Conservation (phyloP, 1,140 invertebrate genomes). For the Hyles vespertilio region DNA sequence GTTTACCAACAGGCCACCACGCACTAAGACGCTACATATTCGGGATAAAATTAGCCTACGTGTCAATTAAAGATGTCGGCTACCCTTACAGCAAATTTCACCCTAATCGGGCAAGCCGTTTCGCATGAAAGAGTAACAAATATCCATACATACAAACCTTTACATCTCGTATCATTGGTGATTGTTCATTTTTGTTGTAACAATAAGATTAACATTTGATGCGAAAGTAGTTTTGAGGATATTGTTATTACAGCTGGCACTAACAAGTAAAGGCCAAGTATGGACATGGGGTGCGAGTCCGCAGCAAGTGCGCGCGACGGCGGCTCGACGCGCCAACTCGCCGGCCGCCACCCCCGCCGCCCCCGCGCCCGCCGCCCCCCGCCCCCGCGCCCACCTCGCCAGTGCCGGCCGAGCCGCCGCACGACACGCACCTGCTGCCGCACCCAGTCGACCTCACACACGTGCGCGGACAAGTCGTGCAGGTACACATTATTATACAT, state of each 20-base stretch:
- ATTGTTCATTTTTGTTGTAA: too few species aligned
- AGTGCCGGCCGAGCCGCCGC: constrained; percentile 7
- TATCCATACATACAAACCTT: too few species aligned
- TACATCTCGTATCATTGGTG: too few species aligned
- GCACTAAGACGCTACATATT: too few species aligned
- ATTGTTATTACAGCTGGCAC: constrained; percentile 34
- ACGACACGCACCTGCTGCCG: constrained; percentile 39
- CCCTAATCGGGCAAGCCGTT: too few species aligned
- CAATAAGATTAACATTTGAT: too few species aligned
- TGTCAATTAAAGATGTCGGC: too few species aligned
- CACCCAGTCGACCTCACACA: constrained; percentile 31
- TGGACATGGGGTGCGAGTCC: constrained; percentile 56
- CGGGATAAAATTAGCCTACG: too few species aligned
- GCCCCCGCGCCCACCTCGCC: constrained; percentile 10
- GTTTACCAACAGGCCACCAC: too few species aligned
- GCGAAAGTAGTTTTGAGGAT: too few species aligned
- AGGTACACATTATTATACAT: constrained; percentile 20
- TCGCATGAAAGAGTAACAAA: too few species aligned
- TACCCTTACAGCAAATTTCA: too few species aligned
- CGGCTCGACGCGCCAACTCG: constrained; percentile 27
- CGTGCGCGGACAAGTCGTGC: constrained; percentile 34
- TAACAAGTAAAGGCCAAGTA: constrained; percentile 38
- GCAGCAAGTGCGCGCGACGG: constrained; percentile 50
- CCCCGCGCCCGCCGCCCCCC: constrained; percentile 12
- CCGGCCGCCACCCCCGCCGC: constrained; percentile 8